Evolutionary conservation across 2,113 vertebrate species (phyloP).

Genomic region (Geothlypis trichas): DNA sequence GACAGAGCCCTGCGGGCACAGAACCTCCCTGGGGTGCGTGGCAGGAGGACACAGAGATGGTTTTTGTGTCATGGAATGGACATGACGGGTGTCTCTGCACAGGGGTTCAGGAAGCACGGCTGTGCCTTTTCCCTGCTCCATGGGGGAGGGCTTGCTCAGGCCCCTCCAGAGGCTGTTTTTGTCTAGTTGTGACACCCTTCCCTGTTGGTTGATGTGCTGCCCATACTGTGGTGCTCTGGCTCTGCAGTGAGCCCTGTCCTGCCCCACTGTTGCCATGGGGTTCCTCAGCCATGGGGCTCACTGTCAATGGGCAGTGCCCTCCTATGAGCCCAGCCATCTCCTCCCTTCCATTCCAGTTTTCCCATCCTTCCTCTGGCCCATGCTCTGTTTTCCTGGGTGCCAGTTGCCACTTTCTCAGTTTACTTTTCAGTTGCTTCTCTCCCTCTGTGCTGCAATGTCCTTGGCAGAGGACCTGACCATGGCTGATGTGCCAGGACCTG

Average conservation of each 20-base stretch:
- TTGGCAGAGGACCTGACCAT: accelerated
- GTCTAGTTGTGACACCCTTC: background rate
- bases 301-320: background rate
- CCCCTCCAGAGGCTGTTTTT: background rate
- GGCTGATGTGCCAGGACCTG: background rate
- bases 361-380: background rate
- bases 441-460: accelerated
- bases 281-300: accelerated
- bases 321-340: background rate
- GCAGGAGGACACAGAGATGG: background rate
- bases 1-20: background rate
- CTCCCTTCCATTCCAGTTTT: background rate
- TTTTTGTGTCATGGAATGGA: background rate
- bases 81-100: accelerated
- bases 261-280: background rate
- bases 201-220: accelerated
- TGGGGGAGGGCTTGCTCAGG: accelerated
- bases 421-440: background rate
- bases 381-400: background rate
- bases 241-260: background rate
- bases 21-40: background rate
- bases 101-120: background rate
- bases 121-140: background rate
- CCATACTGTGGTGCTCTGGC: accelerated
- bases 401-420: background rate